A percentile compares a stretch with the other conserved stretches of the same genome.
These are phyloP conservation scores for Enoplosus armatus DNA, from an alignment of 2,797 vertebrate species.

Conservation along the genomic window DNA sequence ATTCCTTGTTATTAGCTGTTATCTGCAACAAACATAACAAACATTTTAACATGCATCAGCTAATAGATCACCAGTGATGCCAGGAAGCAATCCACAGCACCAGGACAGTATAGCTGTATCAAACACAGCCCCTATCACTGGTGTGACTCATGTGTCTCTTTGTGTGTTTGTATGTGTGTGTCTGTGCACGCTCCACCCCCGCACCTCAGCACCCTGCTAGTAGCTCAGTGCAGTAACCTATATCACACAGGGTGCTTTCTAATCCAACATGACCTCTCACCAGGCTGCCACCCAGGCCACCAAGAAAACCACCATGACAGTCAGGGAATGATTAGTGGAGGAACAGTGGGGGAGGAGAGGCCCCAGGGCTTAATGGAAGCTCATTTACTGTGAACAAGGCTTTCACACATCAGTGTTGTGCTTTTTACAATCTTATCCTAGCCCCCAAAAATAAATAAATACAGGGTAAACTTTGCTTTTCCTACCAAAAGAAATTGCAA, in stretches of 20 bases:
- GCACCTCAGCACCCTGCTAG: constrained; percentile 59
- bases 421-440: constrained; percentile 29
- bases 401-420: constrained; percentile 45
- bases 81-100: constrained; percentile 1
- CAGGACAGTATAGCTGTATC: neutral
- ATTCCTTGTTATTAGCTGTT: neutral
- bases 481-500: neutral
- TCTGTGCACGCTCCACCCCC: constrained; percentile 34
- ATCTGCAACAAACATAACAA: neutral
- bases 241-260: constrained; percentile 80
- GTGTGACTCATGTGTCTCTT: constrained; percentile 36
- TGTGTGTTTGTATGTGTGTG: constrained; percentile 16
- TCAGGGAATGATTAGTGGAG: constrained; percentile 71
- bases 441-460: neutral
- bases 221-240: constrained; percentile 77
- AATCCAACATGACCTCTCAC: constrained; percentile 83
- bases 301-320: constrained; percentile 60
- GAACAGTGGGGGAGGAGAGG: constrained; percentile 57
- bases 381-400: constrained; percentile 58
- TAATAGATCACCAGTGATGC: neutral
- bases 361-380: constrained; percentile 52
- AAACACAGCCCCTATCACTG: constrained; percentile 16
- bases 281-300: constrained; percentile 58
- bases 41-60: neutral
- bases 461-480: neutral